Percentiles rank a stretch among this genome's conserved stretches.
These are phyloP conservation scores for Meloidogyne exigua DNA, from an alignment of 1,140 invertebrate genomes.

Conservation along the genomic window DNA sequence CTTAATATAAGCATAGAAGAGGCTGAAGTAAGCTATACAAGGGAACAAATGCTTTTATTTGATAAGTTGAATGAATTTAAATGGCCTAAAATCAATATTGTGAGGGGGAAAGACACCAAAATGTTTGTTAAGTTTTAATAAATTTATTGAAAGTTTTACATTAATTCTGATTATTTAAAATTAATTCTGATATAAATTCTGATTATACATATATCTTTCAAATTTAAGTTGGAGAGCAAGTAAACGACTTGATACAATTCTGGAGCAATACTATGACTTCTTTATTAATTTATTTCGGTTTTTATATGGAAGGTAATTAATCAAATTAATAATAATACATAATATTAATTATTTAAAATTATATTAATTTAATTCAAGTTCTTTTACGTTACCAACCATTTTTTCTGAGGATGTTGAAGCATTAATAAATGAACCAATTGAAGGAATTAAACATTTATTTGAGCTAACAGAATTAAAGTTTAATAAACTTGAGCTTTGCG, in stretches of 20 bases:
- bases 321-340: not conserved
- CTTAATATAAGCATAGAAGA: slow-evolving; percentile 22
- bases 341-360: not conserved
- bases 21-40: slow-evolving; percentile 7
- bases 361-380: no score
- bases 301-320: slow-evolving; percentile 32
- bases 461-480: slow-evolving; percentile 7
- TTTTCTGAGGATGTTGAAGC: slow-evolving; percentile 29
- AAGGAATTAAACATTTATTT: not conserved
- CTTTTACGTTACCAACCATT: slow-evolving; percentile 22
- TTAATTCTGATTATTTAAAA: not conserved
- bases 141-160: not conserved
- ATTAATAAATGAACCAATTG: not conserved
- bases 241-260: not conserved
- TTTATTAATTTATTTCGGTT: slow-evolving; percentile 15
- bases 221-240: slow-evolving; percentile 26
- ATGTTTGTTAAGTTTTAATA: not conserved
- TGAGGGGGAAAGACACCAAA: not conserved
- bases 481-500: slow-evolving; percentile 16
- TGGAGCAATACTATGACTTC: slow-evolving; percentile 18
- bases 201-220: no score
- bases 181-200: not conserved
- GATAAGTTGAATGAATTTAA: slow-evolving; percentile 30
- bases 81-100: not conserved
- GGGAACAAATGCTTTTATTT: slow-evolving; percentile 22